These are phyloP conservation scores for Microcebus griseorufus DNA, from an alignment of 2,113 vertebrate genomes.

Conservation along the genomic window DNA sequence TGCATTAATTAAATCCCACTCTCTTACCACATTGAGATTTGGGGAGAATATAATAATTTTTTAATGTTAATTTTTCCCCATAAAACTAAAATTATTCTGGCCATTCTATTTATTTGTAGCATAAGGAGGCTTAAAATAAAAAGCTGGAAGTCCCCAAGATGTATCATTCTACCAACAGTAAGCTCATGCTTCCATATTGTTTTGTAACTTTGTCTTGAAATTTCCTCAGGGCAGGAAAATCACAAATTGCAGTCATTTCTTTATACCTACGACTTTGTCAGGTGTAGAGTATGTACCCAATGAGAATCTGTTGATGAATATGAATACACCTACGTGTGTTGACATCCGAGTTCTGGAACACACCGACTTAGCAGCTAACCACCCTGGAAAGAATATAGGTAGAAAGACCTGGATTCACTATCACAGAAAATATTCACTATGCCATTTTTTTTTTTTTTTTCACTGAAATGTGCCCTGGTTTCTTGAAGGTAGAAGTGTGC, in stretches of 20 bases:
- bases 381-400: background rate
- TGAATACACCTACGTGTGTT: background rate
- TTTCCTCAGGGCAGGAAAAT: background rate
- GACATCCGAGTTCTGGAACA: background rate
- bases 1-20: conserved; percentile 54
- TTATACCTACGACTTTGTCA: background rate
- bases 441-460: conserved; percentile 17
- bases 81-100: conserved; percentile 12
- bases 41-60: background rate
- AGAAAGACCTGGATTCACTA: background rate
- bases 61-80: conserved; percentile 44
- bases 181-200: background rate
- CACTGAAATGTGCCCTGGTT: background rate
- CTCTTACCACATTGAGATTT: conserved; percentile 40
- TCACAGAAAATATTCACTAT: background rate
- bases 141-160: background rate
- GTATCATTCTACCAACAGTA: background rate
- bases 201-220: background rate
- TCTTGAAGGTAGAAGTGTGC: background rate
- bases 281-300: background rate
- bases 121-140: background rate
- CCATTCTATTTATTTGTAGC: background rate
- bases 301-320: background rate
- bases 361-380: background rate
- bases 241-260: background rate